Evolutionary conservation across 2,797 vertebrate genomes (phyloP).

Genomic region (Silurus aristotelis): DNA sequence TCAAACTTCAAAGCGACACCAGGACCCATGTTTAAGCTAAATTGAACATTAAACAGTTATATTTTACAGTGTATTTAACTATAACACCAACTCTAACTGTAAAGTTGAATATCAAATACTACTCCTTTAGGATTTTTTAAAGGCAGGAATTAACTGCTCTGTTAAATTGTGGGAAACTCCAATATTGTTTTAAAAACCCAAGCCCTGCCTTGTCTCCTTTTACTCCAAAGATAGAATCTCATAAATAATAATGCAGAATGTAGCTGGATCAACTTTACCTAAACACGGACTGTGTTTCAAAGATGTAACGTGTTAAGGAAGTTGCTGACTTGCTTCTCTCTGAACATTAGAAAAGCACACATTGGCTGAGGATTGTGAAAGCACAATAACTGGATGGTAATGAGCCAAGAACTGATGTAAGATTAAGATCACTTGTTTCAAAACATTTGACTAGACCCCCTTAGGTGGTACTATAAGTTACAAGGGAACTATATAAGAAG

Average conservation of each 20-base stretch:
- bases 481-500: constrained; percentile 23
- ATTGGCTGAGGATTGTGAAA: constrained; percentile 39
- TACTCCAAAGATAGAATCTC: not conserved
- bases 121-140: not conserved
- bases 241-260: constrained; percentile 1
- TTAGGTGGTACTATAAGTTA: constrained; percentile 42
- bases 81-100: not conserved
- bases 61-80: too few species aligned
- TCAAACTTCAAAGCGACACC: constrained; percentile 52
- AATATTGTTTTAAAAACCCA: not conserved
- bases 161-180: not conserved
- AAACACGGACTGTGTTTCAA: constrained; percentile 39
- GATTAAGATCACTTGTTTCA: constrained; percentile 43
- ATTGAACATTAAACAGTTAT: not conserved
- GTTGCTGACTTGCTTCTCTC: constrained; percentile 53
- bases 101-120: not conserved
- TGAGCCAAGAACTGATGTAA: constrained; percentile 40
- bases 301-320: constrained; percentile 30
- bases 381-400: constrained; percentile 47
- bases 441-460: constrained; percentile 40
- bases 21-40: constrained; percentile 4
- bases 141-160: not conserved
- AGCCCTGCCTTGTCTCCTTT: not conserved
- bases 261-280: not conserved
- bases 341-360: constrained; percentile 49